Base-by-base conservation (phyloP, 2,113 vertebrate species). In the Semicossyphus pulcher region DNA sequence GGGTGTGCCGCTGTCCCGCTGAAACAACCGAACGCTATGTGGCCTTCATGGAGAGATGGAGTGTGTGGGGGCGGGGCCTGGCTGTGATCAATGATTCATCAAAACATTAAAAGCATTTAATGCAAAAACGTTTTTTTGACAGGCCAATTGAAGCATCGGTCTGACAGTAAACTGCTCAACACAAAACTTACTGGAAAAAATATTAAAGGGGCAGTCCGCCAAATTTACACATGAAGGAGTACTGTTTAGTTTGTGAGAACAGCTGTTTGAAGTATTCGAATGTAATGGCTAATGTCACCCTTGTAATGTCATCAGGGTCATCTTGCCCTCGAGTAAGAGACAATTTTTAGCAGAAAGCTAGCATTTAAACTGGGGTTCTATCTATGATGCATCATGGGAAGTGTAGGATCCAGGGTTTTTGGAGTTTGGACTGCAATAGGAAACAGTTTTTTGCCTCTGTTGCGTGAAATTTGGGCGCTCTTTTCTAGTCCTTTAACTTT, bases 31-130 rank as follows among this genome's bases (percentile, higher is more conserved):
- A 85, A 78, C 61, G 28, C 73, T 64, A 25, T 11, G 0, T 81
- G 86, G 86, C 67, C 84, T 91, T 92, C 47, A 47, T 67, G 0
- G 53, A 81, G 64, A 71, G 80, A 88, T 79, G 85, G 80, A 89
- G 84, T 62, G 39, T 4, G 12, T 72, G 51, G 34, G 78, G 25
- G 26, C 3, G 14, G 18, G 31, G 37, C 23, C 11, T 69, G 42
- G 56, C 16, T 80, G 74, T 91, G 88, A 94, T 94, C 90, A 89
- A 82, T 92, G 92, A 92, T 94, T 93, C 91, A 94, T 93, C 83
- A 87, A 81, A 91, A 86, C 82, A 80, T 91, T 87, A 88, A 92
- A 91, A 90, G 72, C 80, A 57, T 87, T 87, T 87, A 91, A n/a
- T n/a, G n/a, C n/a, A n/a, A n/a, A n/a, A n/a, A n/a, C 80, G 90